Evolutionary conservation across 1,140 invertebrate species (phyloP), one percentile per base, ranked within the genome.

Genomic region (Telenomus remus): DNA sequence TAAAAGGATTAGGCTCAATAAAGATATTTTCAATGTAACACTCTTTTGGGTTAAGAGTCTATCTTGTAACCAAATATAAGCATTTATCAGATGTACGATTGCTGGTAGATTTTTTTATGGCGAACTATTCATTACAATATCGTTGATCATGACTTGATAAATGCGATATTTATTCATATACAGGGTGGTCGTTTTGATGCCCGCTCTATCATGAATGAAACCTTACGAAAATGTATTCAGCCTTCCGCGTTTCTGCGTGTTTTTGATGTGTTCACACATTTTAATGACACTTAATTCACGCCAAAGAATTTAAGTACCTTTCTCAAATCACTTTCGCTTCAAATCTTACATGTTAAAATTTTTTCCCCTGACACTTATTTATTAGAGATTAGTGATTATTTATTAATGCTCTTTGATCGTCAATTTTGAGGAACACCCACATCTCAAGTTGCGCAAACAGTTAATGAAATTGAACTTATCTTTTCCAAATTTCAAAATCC

Each of bases 161-260:
- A 70, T 65, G 72, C 59, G 64, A 65, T 76, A 76, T 69, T 76
- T 76, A 69, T 69, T 76, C 64, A 68, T 70, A 60, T 61, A 76
- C 65, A 66, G 49, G 59, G 65, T 76, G 73, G 65, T 76, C 72
- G 54, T 11, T 50, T 65, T 76, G 37, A 27, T 39, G 9, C 37
- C 1, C 9, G 60, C 44, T 39, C 44, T 54, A 53, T 70, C 48
- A 53, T 61, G 53, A 69, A 68, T 63, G 59, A 60, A 39, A 44
- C 50, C n/a, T 19, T 12, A 61, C 7, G 0, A 57, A n/a, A 47
- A 56, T 76, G 65, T 56, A 56, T 76, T 55, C 56, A 16, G 3
- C 59, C 19, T 50, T n/a, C 27, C 8, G 55, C 51, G 37, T 43
- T 42, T n/a, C 44, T n/a, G 15, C 16, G 8, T 57, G 16, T 61